These are phyloP conservation scores for Caenorhabditis plicata DNA, from an alignment of 2,888 invertebrate genomes.

Conservation along the genomic window DNA sequence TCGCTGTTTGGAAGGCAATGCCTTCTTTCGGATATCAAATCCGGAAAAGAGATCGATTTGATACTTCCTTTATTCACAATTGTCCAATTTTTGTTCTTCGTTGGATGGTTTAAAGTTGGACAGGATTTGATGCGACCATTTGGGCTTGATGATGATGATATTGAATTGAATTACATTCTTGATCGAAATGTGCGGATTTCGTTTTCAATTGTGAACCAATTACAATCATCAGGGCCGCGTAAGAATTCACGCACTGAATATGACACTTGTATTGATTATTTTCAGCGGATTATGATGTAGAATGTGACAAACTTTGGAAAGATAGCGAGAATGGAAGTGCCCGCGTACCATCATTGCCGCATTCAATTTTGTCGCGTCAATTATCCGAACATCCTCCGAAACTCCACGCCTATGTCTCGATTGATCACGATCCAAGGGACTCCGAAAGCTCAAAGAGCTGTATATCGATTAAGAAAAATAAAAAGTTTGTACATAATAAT, in stretches of 20 bases:
- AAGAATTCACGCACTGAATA: no score
- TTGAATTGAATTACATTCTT: constrained; percentile 47
- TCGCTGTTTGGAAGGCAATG: constrained; percentile 66
- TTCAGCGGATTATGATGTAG: constrained; percentile 31
- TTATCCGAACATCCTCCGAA: constrained; percentile 41
- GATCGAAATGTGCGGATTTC: constrained; percentile 47
- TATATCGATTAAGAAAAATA: constrained; percentile 18
- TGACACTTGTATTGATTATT: no score
- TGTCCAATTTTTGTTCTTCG: constrained; percentile 52
- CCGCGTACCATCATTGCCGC: constrained; percentile 20
- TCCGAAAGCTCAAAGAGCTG: constrained; percentile 26
- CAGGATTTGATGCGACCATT: constrained; percentile 55
- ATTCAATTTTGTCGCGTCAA: constrained; percentile 24
- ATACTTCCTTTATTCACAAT: constrained; percentile 49
- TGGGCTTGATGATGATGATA: constrained; percentile 51
- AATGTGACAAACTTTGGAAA: constrained; percentile 38
- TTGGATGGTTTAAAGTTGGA: constrained; percentile 56
- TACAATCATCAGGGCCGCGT: constrained; percentile 45
- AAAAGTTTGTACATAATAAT: no score
- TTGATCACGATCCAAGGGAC: constrained; percentile 27
- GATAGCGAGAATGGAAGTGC: constrained; percentile 11
- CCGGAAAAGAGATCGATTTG: constrained; percentile 37
- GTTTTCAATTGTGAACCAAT: constrained; percentile 43
- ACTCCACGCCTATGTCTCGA: constrained; percentile 45
- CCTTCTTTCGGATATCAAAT: constrained; percentile 30